Base-by-base conservation (phyloP, 2,888 invertebrate genomes). In the Margaritifera margaritifera region DNA sequence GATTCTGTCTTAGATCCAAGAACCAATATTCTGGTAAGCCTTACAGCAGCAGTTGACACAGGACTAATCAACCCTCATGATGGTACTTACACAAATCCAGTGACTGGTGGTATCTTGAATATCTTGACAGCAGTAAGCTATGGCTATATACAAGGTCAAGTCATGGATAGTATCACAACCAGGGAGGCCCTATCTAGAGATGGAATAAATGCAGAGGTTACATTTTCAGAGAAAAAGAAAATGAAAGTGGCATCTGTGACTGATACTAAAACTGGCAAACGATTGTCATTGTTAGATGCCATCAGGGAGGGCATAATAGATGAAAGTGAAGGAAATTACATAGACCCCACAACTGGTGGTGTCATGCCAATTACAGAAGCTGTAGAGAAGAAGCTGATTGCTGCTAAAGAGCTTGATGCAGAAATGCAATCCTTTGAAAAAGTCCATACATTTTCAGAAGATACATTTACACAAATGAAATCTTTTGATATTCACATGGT, bases 311-410 rank as follows among this genome's bases (percentile, higher is more conserved):
- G 95, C 8, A 87, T 90, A 31, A 77, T 81, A 54, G 81, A 81
- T 69, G 69, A 75, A 61, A 95, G 95, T 84, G 91, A 93, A 92
- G 78, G 93, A 93, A 90, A 93, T 94, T 80, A 93, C 93, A 87
- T 94, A 94, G 87, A 92, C 66, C 66, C 75, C 8, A 74, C 74
- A 63, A 93, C 95, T 71, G 80, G 78, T 11, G 94, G 96, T 91
- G 96, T 96, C 52, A 93, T 93, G 85, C 96, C 95, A 0, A 94
- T 98, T 62, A 94, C 95, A 79, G 96, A 98, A 90, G 98, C 98
- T 6, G 95, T 98, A 80, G 93, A 94, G 79, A 93, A 95, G 90
- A 93, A 96, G 77, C 94, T 98, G 24, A 92, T 96, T 77, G 94
- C 95, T 90, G 81, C 84, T 27, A 83, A 87, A 72, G 86, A 87